Conservation (phyloP, 1,140 invertebrate genomes). For the Acromyrmex heyeri region DNA sequence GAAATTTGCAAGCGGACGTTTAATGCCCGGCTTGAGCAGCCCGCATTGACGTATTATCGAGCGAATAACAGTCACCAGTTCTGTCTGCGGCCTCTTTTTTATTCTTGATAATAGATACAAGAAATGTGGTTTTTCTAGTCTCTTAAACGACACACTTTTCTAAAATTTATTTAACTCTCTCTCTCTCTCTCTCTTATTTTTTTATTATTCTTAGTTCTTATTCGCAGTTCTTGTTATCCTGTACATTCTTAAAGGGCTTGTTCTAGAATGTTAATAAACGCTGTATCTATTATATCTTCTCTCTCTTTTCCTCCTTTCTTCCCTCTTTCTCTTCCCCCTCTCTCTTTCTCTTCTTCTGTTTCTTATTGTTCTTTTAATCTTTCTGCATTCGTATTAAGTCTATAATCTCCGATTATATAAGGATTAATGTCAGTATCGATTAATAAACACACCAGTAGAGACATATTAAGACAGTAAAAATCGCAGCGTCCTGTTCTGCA, state of each 20-base stretch:
- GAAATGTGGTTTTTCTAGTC: background rate
- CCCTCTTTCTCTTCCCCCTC: too few species aligned
- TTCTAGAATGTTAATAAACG: too few species aligned
- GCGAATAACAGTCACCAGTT: conserved; percentile 13
- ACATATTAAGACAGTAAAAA: conserved; percentile 16
- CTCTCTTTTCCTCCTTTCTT: background rate
- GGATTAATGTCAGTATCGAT: conserved; percentile 33
- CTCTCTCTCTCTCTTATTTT: too few species aligned
- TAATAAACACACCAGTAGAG: conserved; percentile 9
- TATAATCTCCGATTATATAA: conserved; percentile 19
- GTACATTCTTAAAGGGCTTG: too few species aligned
- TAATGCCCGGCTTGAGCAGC: background rate
- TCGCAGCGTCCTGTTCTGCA: background rate
- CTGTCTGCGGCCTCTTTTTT: conserved; percentile 2
- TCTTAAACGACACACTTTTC: conserved; percentile 1
- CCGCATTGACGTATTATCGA: conserved; percentile 16
- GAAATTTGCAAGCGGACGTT: conserved; percentile 47
- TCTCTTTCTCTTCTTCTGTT: background rate
- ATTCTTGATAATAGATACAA: background rate
- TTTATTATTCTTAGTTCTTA: background rate
- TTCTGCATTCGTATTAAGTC: conserved; percentile 1
- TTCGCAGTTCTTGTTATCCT: too few species aligned
- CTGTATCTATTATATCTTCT: too few species aligned
- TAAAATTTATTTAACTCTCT: conserved; percentile 1
- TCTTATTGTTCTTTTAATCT: conserved; percentile 4